Conservation (phyloP, 2,797 vertebrate genomes). For the Hydrophis major region DNA sequence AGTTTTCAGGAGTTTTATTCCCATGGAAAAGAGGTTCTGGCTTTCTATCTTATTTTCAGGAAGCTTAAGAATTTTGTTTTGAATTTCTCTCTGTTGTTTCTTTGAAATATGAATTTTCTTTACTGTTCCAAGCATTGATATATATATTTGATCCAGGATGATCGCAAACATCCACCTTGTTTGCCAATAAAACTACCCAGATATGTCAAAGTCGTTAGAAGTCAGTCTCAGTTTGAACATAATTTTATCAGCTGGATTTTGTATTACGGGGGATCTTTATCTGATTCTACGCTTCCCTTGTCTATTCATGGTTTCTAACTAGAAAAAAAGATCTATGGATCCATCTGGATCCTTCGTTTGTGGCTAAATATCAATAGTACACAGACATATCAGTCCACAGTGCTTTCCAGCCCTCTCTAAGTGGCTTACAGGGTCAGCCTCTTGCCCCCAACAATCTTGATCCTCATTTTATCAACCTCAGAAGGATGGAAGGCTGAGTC, state of each 20-base stretch:
- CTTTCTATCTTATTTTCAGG: background rate
- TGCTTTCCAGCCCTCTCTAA: background rate
- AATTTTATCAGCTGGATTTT: background rate
- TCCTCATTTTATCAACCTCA: background rate
- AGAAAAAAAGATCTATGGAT: background rate
- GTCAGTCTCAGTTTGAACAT: background rate
- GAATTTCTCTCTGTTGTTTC: background rate
- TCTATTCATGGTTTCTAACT: background rate
- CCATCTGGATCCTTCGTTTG: background rate
- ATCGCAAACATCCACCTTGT: background rate
- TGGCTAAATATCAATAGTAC: background rate
- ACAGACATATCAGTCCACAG: background rate
- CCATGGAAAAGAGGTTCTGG: background rate
- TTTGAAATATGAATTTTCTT: background rate
- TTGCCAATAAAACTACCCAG: background rate
- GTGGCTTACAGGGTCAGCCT: background rate
- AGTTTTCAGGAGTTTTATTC: background rate
- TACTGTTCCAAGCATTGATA: background rate
- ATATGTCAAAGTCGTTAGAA: background rate
- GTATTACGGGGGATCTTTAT: background rate
- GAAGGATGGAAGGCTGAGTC: background rate
- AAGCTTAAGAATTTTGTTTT: background rate
- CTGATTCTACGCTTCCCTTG: background rate
- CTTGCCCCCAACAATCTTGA: fast-evolving
- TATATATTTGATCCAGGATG: background rate